Base-by-base conservation (phyloP, 2,888 invertebrate genomes). In the Euphydryas editha region DNA sequence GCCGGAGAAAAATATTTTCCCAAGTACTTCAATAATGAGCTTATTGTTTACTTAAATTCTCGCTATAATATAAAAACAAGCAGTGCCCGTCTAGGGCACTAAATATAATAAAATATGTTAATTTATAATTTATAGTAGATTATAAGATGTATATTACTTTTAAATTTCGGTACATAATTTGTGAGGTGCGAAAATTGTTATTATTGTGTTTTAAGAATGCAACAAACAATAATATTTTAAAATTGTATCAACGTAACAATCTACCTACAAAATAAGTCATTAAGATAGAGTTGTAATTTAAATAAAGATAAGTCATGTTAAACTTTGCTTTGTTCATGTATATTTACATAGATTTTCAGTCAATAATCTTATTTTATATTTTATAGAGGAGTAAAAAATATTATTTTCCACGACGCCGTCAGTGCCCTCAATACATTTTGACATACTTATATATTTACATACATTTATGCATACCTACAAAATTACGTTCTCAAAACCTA, bases 401-500 rank as follows among this genome's bases (percentile, higher is more conserved):
- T 75, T 36, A 78, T 78, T 77, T 59, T 59, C 58, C 63, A 72
- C 70, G 68, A 73, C 72, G 78, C 74, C 72, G 69, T 72, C 73
- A 78, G 73, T 65, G 77, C 63, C 84, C 85, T 81, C 81, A 81
- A 84, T 87, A 77, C 75, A 79, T 82, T 84, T 79, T 83, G 84
- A 85, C 86, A 85, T 73, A 79, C 69, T 69, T 69, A 79, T 79
- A 67, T 62, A 54, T 80, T 75, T 80, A 78, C 78, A 79, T 80
- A 80, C 80, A 82, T 81, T 81, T 78, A 79, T 78, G 79, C 79
- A 81, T 78, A 81, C 79, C 84, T 80, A 83, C 83, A 79, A 82
- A 84, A 82, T 82, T 80, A 84, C 78, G 89, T 79, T 73, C 89
- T 86, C 81, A 73, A 90, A 88, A 90, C 89, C 90, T 85, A 89